Conservation (phyloP, 2,888 invertebrate species). For the Panopea generosa region DNA sequence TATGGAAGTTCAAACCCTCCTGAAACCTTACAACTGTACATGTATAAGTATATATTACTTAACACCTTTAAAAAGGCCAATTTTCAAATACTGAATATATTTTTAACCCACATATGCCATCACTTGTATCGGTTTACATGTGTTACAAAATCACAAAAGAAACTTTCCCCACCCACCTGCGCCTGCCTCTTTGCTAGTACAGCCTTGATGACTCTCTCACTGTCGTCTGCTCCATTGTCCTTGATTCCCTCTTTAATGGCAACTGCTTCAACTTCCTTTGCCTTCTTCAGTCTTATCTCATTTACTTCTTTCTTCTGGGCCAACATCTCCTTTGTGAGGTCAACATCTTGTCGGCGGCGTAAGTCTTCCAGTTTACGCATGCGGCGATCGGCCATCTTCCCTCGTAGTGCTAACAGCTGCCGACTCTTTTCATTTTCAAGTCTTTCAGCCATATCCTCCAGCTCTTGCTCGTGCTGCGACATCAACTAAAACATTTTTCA, state of each 20-base stretch:
- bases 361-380: conserved; percentile 78
- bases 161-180: conserved; percentile 62
- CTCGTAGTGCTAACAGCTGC: conserved; percentile 75
- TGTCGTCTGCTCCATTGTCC: conserved; percentile 82
- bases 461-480: conserved; percentile 80
- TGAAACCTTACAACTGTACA: no score
- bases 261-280: conserved; percentile 77
- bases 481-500: conserved; percentile 78
- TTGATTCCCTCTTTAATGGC: conserved; percentile 82
- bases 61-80: no score
- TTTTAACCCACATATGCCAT: no score
- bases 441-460: conserved; percentile 75
- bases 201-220: conserved; percentile 81
- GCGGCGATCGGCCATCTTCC: conserved; percentile 75
- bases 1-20: no score
- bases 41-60: no score
- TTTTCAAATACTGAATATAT: no score
- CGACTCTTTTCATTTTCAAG: conserved; percentile 77
- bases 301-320: conserved; percentile 82
- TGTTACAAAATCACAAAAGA: no score
- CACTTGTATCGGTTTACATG: no score
- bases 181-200: conserved; percentile 82
- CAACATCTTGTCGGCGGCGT: conserved; percentile 80
- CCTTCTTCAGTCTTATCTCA: conserved; percentile 79
- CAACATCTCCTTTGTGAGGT: conserved; percentile 80